Base-by-base conservation (phyloP, 2,797 vertebrate genomes). In the Xenopus petersii region DNA sequence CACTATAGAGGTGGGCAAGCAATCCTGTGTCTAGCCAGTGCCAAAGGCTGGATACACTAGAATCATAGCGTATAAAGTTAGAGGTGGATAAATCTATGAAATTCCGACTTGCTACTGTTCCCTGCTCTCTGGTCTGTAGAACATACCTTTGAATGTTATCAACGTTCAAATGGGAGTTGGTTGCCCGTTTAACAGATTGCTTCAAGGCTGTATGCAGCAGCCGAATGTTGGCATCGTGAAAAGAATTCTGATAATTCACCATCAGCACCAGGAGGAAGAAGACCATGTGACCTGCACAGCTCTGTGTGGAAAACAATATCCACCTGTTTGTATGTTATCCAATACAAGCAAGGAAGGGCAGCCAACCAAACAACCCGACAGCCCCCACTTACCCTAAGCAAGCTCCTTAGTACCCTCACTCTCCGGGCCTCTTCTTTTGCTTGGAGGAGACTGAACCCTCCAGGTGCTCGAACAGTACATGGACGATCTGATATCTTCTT, bases 351-450 rank as follows among this genome's bases (percentile, higher is more conserved):
- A 51, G 49, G 49, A 4, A 51, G 49, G 15, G 49, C 12, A 12
- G 15, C 4, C 49, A 51, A 51, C 6, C 47, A 49, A 49, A 49
- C 9, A 49, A 49, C 36, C 36, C 36, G 5, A 1, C 4, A 42
- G 11, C 49, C 9, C 49, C 62, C 9, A 48, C 24, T 77, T 51
- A 93, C 93, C 86, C 79, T 91, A 87, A 94, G 93, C 17, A 93
- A 85, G 1, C 84, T 80, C 12, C 75, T 77, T 47, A 94, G 85
- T 0, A 85, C 83, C 61, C 83, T 81, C 61, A 90, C 82, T 84
- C 91, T 93, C 62, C 90, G 84, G 0, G 93, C 93, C 70, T 93
- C 92, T 63, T 91, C 88, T 83, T 90, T 92, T 12, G 93, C 93
- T 70, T 93, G 92, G 17, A 92, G 84, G 24, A 94, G 86, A 16